Percentiles rank a stretch among this genome's conserved stretches.
Evolutionary conservation across 2,797 vertebrate species (phyloP).

Genomic region (Aphelocoma californica): DNA sequence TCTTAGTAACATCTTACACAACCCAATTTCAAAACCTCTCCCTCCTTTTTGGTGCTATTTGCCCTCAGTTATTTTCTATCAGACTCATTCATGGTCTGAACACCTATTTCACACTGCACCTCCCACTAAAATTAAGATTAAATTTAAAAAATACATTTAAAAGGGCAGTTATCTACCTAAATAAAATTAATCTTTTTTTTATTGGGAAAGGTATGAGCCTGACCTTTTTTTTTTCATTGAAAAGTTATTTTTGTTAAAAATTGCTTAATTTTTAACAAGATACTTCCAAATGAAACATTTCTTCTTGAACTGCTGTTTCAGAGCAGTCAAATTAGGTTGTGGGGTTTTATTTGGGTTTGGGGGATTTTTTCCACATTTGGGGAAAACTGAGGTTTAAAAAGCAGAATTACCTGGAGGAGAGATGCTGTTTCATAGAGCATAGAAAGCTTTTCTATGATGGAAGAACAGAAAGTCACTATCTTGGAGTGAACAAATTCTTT

Average conservation of each 20-base stretch:
- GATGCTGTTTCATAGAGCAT: background rate
- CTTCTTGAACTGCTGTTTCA: background rate
- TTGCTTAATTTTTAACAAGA: background rate
- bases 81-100: background rate
- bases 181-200: background rate
- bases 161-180: background rate
- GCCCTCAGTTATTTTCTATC: background rate
- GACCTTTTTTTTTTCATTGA: background rate
- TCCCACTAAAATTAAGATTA: background rate
- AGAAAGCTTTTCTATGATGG: background rate
- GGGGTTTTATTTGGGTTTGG: background rate
- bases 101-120: background rate
- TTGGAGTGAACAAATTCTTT: background rate
- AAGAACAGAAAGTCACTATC: background rate
- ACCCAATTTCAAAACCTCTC: background rate
- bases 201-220: background rate
- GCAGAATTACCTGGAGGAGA: background rate
- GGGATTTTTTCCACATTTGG: background rate
- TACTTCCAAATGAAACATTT: background rate
- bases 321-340: background rate
- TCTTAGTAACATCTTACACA: background rate
- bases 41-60: background rate
- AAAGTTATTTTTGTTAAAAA: background rate
- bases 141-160: background rate
- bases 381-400: background rate